phyloP scores from a whole-genome alignment of 2,797 vertebrate genomes.

The Phoeniculus purpureus region DNA sequence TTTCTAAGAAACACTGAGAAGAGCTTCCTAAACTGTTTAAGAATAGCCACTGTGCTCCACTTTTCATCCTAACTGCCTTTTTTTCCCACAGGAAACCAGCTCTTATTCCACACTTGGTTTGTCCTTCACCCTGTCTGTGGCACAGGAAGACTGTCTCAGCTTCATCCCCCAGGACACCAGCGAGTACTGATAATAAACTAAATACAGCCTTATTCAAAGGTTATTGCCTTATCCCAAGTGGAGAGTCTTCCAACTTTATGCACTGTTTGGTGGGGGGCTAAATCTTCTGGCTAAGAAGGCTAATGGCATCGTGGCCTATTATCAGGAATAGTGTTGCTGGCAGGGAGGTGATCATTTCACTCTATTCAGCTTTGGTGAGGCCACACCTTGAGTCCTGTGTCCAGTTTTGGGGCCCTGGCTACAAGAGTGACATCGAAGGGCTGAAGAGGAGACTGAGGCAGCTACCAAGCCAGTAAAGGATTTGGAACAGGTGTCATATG shows the following conservation, averaged over 20 bases:
- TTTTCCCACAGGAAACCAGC: background rate
- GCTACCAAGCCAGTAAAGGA: too few species aligned
- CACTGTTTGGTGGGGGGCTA: background rate
- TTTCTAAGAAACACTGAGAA: conserved; percentile 46
- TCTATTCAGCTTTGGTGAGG: too few species aligned
- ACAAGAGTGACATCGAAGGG: too few species aligned
- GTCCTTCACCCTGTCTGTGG: background rate
- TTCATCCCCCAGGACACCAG: background rate
- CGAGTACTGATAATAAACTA: background rate
- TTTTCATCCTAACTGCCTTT: background rate
- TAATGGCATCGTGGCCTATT: too few species aligned
- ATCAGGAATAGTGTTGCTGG: too few species aligned
- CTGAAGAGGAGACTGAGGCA: too few species aligned
- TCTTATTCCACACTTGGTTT: background rate
- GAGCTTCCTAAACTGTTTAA: conserved; percentile 31
- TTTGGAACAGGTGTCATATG: too few species aligned
- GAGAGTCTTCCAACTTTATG: background rate
- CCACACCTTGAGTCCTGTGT: too few species aligned
- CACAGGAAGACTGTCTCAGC: background rate
- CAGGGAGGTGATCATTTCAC: too few species aligned
- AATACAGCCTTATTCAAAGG: background rate
- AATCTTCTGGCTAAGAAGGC: too few species aligned
- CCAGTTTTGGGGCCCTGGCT: too few species aligned
- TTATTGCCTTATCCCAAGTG: background rate
- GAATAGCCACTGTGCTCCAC: background rate